A percentile compares a stretch with the other conserved stretches of the same genome.
Evolutionary conservation across 2,113 vertebrate genomes (phyloP).

Genomic region (Apistogramma diplotaenia): DNA sequence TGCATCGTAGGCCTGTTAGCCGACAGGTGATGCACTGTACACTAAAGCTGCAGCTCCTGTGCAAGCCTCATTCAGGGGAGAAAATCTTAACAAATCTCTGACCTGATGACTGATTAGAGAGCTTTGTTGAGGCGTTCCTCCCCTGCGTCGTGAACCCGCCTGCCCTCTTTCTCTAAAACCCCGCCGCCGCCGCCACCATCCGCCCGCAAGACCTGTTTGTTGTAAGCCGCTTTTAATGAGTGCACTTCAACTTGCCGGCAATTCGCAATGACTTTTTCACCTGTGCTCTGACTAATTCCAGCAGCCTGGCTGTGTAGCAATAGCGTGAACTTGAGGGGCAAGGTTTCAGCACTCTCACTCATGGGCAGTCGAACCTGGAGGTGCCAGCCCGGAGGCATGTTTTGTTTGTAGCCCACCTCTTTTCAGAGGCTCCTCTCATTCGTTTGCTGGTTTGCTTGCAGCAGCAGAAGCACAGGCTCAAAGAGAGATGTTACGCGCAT

Average conservation of each 20-base stretch:
- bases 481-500: constrained; percentile 26
- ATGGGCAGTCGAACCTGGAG: constrained; percentile 9
- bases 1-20: no score
- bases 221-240: constrained; percentile 61
- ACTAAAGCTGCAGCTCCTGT: background rate
- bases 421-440: constrained; percentile 32
- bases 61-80: background rate
- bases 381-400: constrained; percentile 14
- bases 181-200: background rate
- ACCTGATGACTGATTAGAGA: constrained; percentile 27
- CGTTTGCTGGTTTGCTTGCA: constrained; percentile 38
- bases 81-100: constrained; percentile 30
- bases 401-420: constrained; percentile 28
- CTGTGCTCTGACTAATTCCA: constrained; percentile 16
- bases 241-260: constrained; percentile 12
- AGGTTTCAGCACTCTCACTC: background rate
- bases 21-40: background rate
- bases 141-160: background rate
- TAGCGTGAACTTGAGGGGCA: background rate
- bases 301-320: background rate
- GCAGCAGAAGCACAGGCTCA: constrained; percentile 15
- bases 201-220: constrained; percentile 20
- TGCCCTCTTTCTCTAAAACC: constrained; percentile 1
- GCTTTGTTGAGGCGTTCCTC: constrained; percentile 8
- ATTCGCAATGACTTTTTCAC: constrained; percentile 50